Conservation (phyloP, 2,888 invertebrate genomes). For the Tachina lurida region DNA sequence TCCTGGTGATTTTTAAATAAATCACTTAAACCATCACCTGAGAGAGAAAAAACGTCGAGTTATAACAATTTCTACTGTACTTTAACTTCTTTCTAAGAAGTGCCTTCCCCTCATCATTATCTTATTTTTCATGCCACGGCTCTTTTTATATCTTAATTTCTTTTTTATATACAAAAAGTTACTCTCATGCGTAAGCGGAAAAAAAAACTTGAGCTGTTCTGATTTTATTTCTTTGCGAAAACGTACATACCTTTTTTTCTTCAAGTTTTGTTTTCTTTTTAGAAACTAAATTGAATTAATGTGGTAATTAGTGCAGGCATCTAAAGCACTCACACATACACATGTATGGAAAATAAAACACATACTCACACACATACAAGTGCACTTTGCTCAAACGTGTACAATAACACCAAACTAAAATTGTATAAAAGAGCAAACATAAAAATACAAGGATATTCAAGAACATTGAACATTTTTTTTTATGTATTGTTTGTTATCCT, state of each 20-base stretch:
- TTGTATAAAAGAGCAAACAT: constrained; percentile 29
- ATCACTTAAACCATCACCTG: too few species aligned
- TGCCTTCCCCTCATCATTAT: background rate
- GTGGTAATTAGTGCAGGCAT: constrained; percentile 81
- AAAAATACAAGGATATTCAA: constrained; percentile 31
- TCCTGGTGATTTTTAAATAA: too few species aligned
- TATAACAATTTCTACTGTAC: background rate
- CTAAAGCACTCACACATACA: constrained; percentile 40
- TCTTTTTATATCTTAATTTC: constrained; percentile 24
- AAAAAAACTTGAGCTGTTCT: constrained; percentile 32
- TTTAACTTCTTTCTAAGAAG: background rate
- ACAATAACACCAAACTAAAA: constrained; percentile 6
- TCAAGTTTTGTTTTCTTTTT: constrained; percentile 52
- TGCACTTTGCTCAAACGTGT: background rate
- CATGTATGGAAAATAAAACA: background rate
- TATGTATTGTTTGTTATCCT: constrained; percentile 27
- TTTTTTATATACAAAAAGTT: constrained; percentile 34
- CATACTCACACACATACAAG: background rate
- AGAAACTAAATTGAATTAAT: constrained; percentile 79
- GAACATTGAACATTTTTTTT: constrained; percentile 40
- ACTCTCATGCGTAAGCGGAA: constrained; percentile 38
- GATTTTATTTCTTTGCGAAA: constrained; percentile 17
- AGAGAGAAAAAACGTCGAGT: too few species aligned
- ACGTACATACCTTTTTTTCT: background rate
- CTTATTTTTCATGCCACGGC: background rate